Evolutionary conservation across 2,888 invertebrate species (phyloP), one percentile per base, ranked within the genome.

Genomic region (Eueremaeus valkanovi): DNA sequence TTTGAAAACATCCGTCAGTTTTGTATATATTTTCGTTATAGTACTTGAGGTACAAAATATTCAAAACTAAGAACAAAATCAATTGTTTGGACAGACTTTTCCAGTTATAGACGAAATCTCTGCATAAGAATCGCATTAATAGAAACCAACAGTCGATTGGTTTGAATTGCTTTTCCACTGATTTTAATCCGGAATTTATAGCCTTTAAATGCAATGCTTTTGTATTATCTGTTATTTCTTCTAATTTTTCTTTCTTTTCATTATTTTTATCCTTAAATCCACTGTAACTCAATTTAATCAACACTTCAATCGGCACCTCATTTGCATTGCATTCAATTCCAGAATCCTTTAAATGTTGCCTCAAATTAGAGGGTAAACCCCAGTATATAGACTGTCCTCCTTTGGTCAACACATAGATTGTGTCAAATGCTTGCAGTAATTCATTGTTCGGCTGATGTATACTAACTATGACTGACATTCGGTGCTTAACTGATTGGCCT

Each of bases 381-480:
- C 3, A 31, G 33, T 63, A 63, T 2, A 63, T 11, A 63, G n/a
- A 16, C 18, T 27, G 33, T 2, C 61, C 61, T 33, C 63, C 63
- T 66, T 66, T 66, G 63, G 63, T 36, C 13, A 66, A 66, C 8
- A 66, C 63, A 36, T 63, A 33, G 1, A 66, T 36, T n/a, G 18
- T 66, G 63, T 66, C 36, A 21, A 36, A 66, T 11, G 36, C 21
- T 8, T 18, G 18, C 1, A 63, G 3, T 33, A 63, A 33, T 3
- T 63, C 61, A 33, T 31, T 63, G 33, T 63, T 63, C 18, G 61
- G n/a, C n/a, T n/a, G n/a, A n/a, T n/a, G n/a, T n/a, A n/a, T n/a
- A n/a, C n/a, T n/a, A n/a, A n/a, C n/a, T n/a, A n/a, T n/a, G n/a
- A n/a, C n/a, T n/a, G n/a, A n/a, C n/a, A n/a, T n/a, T n/a, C n/a